Evolutionary conservation across 2,888 invertebrate genomes (phyloP), one percentile per base, ranked within the genome.

Genomic region (Erynnis tages): DNA sequence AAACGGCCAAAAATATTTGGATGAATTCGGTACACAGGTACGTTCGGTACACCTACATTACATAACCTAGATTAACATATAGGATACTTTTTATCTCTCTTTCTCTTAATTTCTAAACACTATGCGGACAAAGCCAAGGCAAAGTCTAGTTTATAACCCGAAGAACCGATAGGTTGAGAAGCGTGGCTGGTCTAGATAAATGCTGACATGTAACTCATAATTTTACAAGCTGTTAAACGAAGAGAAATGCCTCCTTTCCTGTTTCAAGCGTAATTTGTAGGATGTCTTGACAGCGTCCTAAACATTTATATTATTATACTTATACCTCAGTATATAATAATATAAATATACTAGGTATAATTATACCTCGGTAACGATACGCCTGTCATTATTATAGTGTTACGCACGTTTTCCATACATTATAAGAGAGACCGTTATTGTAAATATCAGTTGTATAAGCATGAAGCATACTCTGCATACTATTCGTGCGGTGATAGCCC

Each of bases 371-470:
- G 55, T 69, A 69, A 68, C 59, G 62, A 57, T 55, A 57, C 56
- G 59, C 55, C 63, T 54, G 54, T 61, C 66, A 56, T 37, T 60
- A 64, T 54, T 60, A 58, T 58, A n/a, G 57, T 54, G 61, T 54
- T 27, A 34, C 40, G 57, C 57, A 58, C 67, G 69, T 69, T 66
- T 64, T 56, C 25, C 16, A 29, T 8, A 54, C 57, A 65, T 60
- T 69, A 71, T 66, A 66, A 58, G 62, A 58, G 48, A 55, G 55
- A 21, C 65, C 65, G 68, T 69, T 70, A 68, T 56, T 35, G 54
- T 71, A 73, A 75, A 63, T 71, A 67, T 67, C 64, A 65, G 71
- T 70, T 69, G 60, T 69, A 67, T 69, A 66, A 2, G 2, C 11
- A 29, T n/a, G n/a, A n/a, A n/a, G n/a, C n/a, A n/a, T n/a, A n/a